These are phyloP conservation scores for Sinhomidia bicolor DNA, from an alignment of 2,888 invertebrate species.

Conservation along the genomic window DNA sequence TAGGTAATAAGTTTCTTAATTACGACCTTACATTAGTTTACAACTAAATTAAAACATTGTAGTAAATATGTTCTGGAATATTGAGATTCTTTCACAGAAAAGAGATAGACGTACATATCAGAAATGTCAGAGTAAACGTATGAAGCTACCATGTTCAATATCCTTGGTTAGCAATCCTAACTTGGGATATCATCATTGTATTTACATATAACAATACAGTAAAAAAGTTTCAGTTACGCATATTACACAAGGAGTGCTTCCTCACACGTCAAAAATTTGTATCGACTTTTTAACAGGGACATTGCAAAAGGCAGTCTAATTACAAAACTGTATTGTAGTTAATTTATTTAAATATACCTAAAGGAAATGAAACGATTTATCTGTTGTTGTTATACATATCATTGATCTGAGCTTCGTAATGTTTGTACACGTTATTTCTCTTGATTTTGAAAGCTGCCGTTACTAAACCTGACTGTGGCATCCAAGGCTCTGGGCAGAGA, in stretches of 20 bases:
- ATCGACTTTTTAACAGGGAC: slow-evolving; percentile 9
- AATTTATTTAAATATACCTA: slow-evolving; percentile 1
- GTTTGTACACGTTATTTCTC: slow-evolving; percentile 83
- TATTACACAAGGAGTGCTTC: background rate
- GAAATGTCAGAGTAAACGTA: background rate
- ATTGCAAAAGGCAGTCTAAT: background rate
- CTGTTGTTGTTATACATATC: slow-evolving; percentile 81
- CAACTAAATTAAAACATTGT: background rate
- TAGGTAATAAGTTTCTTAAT: background rate
- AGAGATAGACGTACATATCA: background rate
- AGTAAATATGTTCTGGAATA: background rate
- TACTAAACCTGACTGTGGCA: slow-evolving; percentile 83
- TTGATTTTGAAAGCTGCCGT: slow-evolving; percentile 85
- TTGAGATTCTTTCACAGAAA: slow-evolving; percentile 52
- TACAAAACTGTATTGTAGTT: background rate
- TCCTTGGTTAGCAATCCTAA: too few relatives aligned
- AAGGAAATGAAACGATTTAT: background rate
- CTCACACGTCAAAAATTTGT: background rate
- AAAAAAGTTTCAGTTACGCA: background rate
- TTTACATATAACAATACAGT: background rate
- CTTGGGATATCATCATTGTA: background rate
- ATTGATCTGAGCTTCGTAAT: slow-evolving; percentile 82
- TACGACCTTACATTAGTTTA: background rate
- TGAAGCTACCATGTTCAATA: slow-evolving; percentile 2
- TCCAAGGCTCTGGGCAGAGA: slow-evolving; percentile 83